These are phyloP conservation scores for Hippocampus guttulatus DNA, from an alignment of 2,113 vertebrate species.

Conservation along the genomic window DNA sequence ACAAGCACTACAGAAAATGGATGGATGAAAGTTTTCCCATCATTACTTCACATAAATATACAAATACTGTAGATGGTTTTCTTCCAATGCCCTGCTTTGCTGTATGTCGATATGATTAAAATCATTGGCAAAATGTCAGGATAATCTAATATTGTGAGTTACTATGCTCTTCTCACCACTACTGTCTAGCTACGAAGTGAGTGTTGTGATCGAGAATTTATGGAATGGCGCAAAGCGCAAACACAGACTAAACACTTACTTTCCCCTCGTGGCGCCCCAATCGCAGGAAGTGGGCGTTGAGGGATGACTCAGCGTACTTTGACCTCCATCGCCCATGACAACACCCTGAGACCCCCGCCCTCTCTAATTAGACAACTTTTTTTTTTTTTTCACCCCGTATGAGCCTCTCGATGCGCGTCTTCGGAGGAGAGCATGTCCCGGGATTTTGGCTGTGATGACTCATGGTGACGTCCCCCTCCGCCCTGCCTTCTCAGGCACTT, in stretches of 20 bases:
- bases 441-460: slow-evolving; percentile 52
- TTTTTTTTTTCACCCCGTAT: slow-evolving; percentile 45
- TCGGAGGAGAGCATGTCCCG: slow-evolving; percentile 42
- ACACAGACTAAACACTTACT: slow-evolving; percentile 30
- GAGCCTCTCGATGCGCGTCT: slow-evolving; percentile 14
- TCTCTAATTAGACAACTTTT: slow-evolving; percentile 59
- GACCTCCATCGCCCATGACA: slow-evolving; percentile 28
- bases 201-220: slow-evolving; percentile 3
- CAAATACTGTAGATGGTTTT: no score
- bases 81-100: no score
- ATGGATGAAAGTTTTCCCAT: no score
- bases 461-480: slow-evolving; percentile 65
- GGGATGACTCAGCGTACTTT: slow-evolving; percentile 58
- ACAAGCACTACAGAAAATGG: no score
- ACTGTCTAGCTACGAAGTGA: background rate
- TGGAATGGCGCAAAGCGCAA: slow-evolving; percentile 12
- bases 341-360: slow-evolving; percentile 39
- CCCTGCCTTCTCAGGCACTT: slow-evolving; percentile 51
- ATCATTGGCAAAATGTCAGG: background rate
- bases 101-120: no score
- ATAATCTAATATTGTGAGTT: background rate
- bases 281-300: slow-evolving; percentile 63
- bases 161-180: no score
- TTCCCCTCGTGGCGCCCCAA: background rate
- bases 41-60: no score